phyloP scores from a whole-genome alignment of 2,888 invertebrate species.

The Arge pagana region DNA sequence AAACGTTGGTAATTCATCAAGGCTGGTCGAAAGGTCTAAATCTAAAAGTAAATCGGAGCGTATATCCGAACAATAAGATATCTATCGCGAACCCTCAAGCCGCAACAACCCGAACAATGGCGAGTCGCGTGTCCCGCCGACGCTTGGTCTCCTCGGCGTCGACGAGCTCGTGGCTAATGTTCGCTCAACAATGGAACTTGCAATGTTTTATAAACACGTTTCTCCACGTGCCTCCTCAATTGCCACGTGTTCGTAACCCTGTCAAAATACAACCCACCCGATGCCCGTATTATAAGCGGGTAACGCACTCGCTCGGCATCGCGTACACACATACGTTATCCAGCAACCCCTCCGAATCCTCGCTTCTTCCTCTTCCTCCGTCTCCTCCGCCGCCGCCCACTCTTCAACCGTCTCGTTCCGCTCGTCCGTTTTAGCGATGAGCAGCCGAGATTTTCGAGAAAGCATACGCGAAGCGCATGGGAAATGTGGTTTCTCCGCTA shows the following conservation, averaged over 20 bases:
- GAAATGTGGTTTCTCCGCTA: constrained; percentile 38
- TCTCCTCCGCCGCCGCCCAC: too few relatives aligned
- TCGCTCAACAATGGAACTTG: constrained; percentile 51
- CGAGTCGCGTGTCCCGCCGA: constrained; percentile 31
- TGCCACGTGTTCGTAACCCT: too few relatives aligned
- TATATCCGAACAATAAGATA: constrained; percentile 38
- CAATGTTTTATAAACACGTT: constrained; percentile 57
- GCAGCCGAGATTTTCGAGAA: constrained; percentile 14
- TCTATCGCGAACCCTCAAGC: constrained; percentile 47
- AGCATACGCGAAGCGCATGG: constrained; percentile 42
- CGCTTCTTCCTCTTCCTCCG: too few relatives aligned
- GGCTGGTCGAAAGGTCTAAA: constrained; percentile 14
- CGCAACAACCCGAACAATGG: constrained; percentile 52
- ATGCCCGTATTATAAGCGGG: too few relatives aligned
- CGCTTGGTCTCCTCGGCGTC: constrained; percentile 27
- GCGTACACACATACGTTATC: too few relatives aligned
- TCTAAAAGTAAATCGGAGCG: constrained; percentile 8
- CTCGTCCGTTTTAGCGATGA: too few relatives aligned
- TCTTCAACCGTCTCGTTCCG: too few relatives aligned
- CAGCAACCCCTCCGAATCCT: too few relatives aligned
- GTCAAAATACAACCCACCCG: constrained; percentile 55
- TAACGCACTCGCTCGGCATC: too few relatives aligned
- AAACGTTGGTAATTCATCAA: too few relatives aligned
- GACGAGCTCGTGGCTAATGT: constrained; percentile 51
- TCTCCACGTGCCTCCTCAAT: constrained; percentile 49